Base-by-base conservation (phyloP, 2,113 vertebrate species). In the Labeo rohita region DNA sequence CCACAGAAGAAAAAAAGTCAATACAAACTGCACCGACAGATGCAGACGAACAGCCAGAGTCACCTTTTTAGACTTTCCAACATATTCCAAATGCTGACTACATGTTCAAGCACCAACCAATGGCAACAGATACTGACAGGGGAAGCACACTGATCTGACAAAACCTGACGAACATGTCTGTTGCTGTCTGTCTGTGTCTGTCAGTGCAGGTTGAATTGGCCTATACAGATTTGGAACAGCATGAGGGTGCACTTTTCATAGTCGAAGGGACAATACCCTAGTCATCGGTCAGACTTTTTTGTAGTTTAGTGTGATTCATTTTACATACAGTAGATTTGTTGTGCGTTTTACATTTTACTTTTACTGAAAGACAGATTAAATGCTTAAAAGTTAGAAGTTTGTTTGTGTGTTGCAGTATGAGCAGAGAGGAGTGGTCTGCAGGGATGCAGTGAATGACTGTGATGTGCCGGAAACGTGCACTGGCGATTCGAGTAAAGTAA, bases 401-500 rank as follows among this genome's bases (percentile, higher is more conserved):
- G 18, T 18, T 47, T 56, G 83, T 89, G 76, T 80, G 88, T 80
- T 59, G n/a, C 91, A 99, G 98, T 97, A 99, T 0, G 97, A 99
- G 89, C 94, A 96, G 0, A 95, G 98, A 0, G 98, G 98, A 0
- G 95, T 95, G 86, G 94, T 94, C 52, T 99, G 98, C 89, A 95
- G 98, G 6, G 96, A 97, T 50, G 94, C 96, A 0, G 96, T 98
- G 56, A 98, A 98, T 0, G 96, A 97, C 90, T 99, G 98, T 6
- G 98, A 99, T 92, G 96, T 99, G 83, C 94, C 96, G 0, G 98
- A 99, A 93, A 96, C 93, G 50, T 99, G 98, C 94, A 95, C 95
- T 0, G 98, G 98, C 73, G 98, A 99, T 93, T 96, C 98, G 73
- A 98, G 98, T 91, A 97, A 98, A 97, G 98, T 99, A 81, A 83